These are phyloP conservation scores for Lasioglossum vierecki DNA, from an alignment of 2,888 invertebrate genomes.

Conservation along the genomic window DNA sequence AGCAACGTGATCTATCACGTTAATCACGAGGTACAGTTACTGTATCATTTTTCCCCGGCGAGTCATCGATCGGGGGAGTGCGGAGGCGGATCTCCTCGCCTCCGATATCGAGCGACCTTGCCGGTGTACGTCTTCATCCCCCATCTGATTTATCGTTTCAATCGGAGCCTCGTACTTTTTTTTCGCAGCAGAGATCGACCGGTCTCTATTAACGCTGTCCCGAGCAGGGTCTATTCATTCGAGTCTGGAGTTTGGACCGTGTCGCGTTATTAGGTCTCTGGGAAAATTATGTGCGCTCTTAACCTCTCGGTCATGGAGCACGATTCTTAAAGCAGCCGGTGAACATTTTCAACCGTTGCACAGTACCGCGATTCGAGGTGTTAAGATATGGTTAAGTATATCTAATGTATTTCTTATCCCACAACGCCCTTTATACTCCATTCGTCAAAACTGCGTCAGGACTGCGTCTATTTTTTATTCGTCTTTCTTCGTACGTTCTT, in stretches of 20 bases:
- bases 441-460: too few relatives aligned
- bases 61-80: conserved; percentile 1
- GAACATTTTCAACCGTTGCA: too few relatives aligned
- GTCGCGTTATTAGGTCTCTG: background rate
- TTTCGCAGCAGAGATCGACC: background rate
- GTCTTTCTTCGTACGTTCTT: too few relatives aligned
- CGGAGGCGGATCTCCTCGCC: background rate
- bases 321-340: too few relatives aligned
- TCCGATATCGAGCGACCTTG: background rate
- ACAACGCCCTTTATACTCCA: too few relatives aligned
- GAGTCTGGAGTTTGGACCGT: background rate
- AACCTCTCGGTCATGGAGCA: too few relatives aligned
- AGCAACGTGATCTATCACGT: conserved; percentile 49
- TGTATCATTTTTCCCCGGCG: conserved; percentile 30
- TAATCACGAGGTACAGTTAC: conserved; percentile 47
- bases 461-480: too few relatives aligned
- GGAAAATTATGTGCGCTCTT: too few relatives aligned
- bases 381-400: too few relatives aligned
- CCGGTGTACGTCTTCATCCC: background rate
- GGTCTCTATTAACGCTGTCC: background rate
- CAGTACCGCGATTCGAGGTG: too few relatives aligned
- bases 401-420: too few relatives aligned
- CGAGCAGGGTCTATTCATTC: background rate
- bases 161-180: background rate
- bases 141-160: conserved; percentile 10